These are phyloP conservation scores for Chelmon rostratus DNA, from an alignment of 2,797 vertebrate species.

Conservation along the genomic window DNA sequence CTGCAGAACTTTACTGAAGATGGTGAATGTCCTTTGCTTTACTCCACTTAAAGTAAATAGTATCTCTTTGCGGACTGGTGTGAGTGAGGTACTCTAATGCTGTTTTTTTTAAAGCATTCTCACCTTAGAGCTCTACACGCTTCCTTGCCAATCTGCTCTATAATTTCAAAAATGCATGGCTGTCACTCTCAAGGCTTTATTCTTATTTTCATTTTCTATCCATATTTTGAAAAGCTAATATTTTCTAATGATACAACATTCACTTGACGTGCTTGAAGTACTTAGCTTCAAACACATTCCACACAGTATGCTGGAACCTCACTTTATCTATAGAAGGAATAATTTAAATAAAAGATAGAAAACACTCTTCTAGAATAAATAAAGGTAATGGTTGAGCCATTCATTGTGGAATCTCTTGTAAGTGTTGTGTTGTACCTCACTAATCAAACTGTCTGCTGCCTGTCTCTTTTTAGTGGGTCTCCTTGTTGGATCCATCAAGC, in stretches of 20 bases:
- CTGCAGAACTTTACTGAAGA: constrained; percentile 36
- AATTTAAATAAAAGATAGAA: not conserved
- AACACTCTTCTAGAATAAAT: not conserved
- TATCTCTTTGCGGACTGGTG: constrained; percentile 49
- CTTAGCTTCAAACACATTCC: too few species aligned
- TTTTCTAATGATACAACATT: constrained; percentile 19
- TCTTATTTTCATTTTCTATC: not conserved
- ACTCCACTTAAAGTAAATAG: constrained; percentile 53
- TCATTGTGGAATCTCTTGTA: not conserved
- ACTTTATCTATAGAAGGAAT: constrained; percentile 9
- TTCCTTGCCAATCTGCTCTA: constrained; percentile 39
- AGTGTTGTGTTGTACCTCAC: too few species aligned
- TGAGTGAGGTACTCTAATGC: constrained; percentile 11
- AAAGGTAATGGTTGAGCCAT: not conserved
- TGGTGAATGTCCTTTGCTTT: constrained; percentile 49
- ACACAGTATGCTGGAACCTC: too few species aligned
- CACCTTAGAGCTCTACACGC: constrained; percentile 12
- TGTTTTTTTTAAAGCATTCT: constrained; percentile 20
- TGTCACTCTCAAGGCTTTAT: constrained; percentile 7
- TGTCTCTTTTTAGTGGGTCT: not conserved
- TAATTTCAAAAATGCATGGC: constrained; percentile 16
- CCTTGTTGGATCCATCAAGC: not conserved
- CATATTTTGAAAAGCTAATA: constrained; percentile 23
- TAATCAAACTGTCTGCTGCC: not conserved
- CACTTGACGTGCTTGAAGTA: too few species aligned